A percentile compares a stretch with the other conserved stretches of the same genome.
Evolutionary conservation across 2,797 vertebrate genomes (phyloP).

Genomic region (Tragelaphus oryx): DNA sequence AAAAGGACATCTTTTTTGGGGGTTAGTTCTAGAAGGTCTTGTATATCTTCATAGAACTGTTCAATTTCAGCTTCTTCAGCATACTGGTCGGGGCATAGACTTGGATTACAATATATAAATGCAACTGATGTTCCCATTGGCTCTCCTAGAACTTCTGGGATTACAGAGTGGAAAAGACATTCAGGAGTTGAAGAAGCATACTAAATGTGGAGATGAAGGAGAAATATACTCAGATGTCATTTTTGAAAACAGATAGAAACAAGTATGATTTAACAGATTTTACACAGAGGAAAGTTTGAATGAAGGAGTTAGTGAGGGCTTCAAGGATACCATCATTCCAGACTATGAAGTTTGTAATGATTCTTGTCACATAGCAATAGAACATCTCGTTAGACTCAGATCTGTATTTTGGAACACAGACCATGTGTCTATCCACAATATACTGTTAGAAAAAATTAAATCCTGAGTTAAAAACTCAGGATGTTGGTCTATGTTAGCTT

Average conservation of each 20-base stretch:
- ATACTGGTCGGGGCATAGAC: accelerated
- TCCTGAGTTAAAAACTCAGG: background rate
- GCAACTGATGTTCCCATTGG: background rate
- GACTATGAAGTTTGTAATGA: background rate
- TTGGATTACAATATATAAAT: background rate
- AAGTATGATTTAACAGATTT: background rate
- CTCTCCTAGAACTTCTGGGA: background rate
- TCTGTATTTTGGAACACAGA: background rate
- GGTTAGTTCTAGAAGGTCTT: too few species aligned
- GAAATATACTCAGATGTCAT: background rate
- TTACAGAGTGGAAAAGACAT: background rate
- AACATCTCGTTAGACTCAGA: background rate
- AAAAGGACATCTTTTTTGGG: too few species aligned
- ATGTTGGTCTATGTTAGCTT: background rate
- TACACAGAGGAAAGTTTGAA: background rate
- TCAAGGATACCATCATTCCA: background rate
- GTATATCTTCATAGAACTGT: too few species aligned
- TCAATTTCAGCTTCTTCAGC: too few species aligned
- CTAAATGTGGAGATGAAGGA: background rate
- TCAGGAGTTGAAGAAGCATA: background rate
- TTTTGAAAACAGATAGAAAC: background rate
- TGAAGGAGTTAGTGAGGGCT: background rate
- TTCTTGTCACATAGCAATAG: background rate
- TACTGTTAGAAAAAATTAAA: background rate
- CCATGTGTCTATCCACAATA: background rate